Evolutionary conservation across 2,888 invertebrate species (phyloP).

Genomic region (Synergus gifuensis): DNA sequence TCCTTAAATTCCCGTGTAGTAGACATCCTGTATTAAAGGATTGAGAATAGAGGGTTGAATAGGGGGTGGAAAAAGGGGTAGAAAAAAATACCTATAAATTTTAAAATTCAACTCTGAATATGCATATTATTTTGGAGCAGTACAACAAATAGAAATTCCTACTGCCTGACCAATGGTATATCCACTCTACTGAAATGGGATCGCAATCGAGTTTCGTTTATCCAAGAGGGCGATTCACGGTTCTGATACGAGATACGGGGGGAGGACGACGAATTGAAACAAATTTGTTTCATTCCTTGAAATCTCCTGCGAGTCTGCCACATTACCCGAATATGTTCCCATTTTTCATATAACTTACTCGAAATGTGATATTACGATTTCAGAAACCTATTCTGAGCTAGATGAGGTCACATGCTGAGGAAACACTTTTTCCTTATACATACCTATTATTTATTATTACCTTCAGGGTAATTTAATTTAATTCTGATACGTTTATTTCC

Average conservation of each 20-base stretch:
- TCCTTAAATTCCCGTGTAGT: too few relatives aligned
- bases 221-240: slow-evolving; percentile 33
- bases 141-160: slow-evolving; percentile 13
- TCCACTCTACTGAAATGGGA: slow-evolving; percentile 32
- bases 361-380: slow-evolving; percentile 22
- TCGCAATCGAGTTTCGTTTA: slow-evolving; percentile 37
- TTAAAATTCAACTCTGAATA: not conserved
- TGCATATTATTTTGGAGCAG: not conserved
- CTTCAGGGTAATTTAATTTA: too few relatives aligned
- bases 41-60: too few relatives aligned
- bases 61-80: too few relatives aligned
- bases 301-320: not conserved
- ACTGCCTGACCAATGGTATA: slow-evolving; percentile 29
- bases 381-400: not conserved
- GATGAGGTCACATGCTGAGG: not conserved
- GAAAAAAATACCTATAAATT: too few relatives aligned
- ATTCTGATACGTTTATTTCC: too few relatives aligned
- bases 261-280: slow-evolving; percentile 26
- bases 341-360: slow-evolving; percentile 19
- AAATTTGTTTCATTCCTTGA: slow-evolving; percentile 20
- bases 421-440: not conserved
- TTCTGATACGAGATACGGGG: slow-evolving; percentile 13
- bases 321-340: slow-evolving; percentile 25
- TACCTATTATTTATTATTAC: too few relatives aligned
- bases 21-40: too few relatives aligned